These are phyloP conservation scores for Pomatorhinus ruficollis DNA, from an alignment of 2,113 vertebrate genomes.

Conservation along the genomic window DNA sequence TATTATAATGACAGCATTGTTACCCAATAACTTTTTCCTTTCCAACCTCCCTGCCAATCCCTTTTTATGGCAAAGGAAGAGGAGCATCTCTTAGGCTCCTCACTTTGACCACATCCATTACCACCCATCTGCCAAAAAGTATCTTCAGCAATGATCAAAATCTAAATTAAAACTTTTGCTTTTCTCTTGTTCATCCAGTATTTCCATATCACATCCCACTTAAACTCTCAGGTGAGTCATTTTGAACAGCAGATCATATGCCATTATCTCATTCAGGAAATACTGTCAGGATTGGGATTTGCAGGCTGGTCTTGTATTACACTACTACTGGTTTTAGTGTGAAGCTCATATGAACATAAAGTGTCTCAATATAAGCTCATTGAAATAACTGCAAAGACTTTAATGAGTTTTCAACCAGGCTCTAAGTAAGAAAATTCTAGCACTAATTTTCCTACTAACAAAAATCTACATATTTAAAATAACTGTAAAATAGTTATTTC, in stretches of 20 bases:
- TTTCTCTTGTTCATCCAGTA: neutral
- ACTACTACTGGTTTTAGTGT: neutral
- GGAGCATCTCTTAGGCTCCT: neutral
- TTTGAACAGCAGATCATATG: neutral
- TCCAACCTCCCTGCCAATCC: neutral
- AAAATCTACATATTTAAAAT: neutral
- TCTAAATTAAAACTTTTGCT: neutral
- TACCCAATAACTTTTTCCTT: neutral
- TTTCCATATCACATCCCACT: neutral
- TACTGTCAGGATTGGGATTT: neutral
- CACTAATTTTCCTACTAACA: neutral
- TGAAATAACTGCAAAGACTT: neutral
- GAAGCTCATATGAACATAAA: neutral
- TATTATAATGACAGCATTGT: neutral
- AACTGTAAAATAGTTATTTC: neutral
- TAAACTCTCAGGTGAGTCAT: neutral
- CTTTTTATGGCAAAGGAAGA: neutral
- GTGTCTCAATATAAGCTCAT: neutral
- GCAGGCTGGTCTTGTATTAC: neutral
- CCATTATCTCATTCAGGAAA: neutral
- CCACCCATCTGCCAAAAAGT: neutral
- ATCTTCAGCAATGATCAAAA: constrained; percentile 5
- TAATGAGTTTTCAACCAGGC: neutral
- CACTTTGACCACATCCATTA: neutral
- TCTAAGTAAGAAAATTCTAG: neutral